These are phyloP conservation scores for Leuctra nigra DNA, from an alignment of 2,888 invertebrate species.

Conservation along the genomic window DNA sequence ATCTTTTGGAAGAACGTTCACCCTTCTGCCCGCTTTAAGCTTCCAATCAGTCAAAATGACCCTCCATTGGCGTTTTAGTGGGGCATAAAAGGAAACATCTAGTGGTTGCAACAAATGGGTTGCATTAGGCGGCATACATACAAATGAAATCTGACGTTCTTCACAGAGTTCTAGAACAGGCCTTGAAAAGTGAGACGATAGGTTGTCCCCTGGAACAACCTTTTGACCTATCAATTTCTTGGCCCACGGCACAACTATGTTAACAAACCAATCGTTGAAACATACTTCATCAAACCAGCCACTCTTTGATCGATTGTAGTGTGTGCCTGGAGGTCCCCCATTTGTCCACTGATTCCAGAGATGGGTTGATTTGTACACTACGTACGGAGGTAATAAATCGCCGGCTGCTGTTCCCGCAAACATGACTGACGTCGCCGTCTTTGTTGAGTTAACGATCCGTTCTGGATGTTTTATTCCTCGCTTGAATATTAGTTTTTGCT, in stretches of 20 bases:
- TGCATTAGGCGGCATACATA: slow-evolving; percentile 35
- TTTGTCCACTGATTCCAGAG: slow-evolving; percentile 38
- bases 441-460: slow-evolving; percentile 36
- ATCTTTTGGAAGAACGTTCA: slow-evolving; percentile 30
- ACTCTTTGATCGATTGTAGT: slow-evolving; percentile 37
- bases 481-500: slow-evolving; percentile 32
- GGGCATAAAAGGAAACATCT: slow-evolving; percentile 33
- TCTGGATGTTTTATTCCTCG: slow-evolving; percentile 37
- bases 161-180: slow-evolving; percentile 34
- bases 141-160: slow-evolving; percentile 35
- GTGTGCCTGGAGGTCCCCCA: slow-evolving; percentile 36
- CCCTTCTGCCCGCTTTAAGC: slow-evolving; percentile 26
- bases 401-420: slow-evolving; percentile 38
- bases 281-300: slow-evolving; percentile 38
- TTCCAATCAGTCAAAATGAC: slow-evolving; percentile 29
- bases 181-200: slow-evolving; percentile 30
- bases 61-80: slow-evolving; percentile 33
- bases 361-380: slow-evolving; percentile 39
- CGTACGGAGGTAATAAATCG: slow-evolving; percentile 37
- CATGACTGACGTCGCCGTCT: slow-evolving; percentile 37
- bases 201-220: slow-evolving; percentile 38
- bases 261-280: slow-evolving; percentile 36
- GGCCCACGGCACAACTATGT: slow-evolving; percentile 32
- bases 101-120: slow-evolving; percentile 34
- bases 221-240: slow-evolving; percentile 34